A percentile compares a stretch with the other conserved stretches of the same genome.
Conservation (phyloP, 2,113 vertebrate genomes). For the Pyrgilauda ruficollis region DNA sequence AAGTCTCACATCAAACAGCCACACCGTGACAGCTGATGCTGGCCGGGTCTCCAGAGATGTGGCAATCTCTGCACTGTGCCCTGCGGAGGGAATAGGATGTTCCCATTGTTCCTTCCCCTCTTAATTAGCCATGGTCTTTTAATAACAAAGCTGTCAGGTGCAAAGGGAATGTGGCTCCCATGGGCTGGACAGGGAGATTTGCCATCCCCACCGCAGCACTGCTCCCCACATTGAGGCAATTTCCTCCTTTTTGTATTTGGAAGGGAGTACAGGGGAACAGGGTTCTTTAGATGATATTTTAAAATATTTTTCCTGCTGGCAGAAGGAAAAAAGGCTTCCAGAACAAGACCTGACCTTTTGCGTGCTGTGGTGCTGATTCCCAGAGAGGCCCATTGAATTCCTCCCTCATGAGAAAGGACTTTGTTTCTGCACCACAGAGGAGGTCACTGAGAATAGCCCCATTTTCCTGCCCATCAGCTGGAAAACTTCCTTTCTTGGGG, state of each 20-base stretch:
- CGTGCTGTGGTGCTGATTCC: accelerated
- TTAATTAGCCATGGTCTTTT: not conserved
- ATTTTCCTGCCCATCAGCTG: not conserved
- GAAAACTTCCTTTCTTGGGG: not conserved
- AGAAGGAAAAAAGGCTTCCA: not conserved
- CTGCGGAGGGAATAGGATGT: not conserved
- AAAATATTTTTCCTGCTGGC: not conserved
- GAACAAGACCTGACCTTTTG: not conserved
- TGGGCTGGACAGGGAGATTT: not conserved
- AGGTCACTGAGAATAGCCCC: not conserved
- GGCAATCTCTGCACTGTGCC: accelerated
- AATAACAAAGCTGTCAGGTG: not conserved
- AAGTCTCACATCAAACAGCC: not conserved
- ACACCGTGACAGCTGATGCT: accelerated
- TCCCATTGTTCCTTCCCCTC: not conserved
- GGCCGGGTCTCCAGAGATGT: not conserved
- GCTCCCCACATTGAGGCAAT: accelerated
- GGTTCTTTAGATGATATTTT: not conserved
- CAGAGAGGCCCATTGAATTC: not conserved
- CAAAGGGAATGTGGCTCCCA: not conserved
- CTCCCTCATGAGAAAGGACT: constrained; percentile 34
- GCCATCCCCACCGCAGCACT: accelerated
- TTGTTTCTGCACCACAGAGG: accelerated
- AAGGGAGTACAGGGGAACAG: accelerated
- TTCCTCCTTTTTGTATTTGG: not conserved